phyloP scores from a whole-genome alignment of 2,113 vertebrate genomes.

The Xyrauchen texanus region DNA sequence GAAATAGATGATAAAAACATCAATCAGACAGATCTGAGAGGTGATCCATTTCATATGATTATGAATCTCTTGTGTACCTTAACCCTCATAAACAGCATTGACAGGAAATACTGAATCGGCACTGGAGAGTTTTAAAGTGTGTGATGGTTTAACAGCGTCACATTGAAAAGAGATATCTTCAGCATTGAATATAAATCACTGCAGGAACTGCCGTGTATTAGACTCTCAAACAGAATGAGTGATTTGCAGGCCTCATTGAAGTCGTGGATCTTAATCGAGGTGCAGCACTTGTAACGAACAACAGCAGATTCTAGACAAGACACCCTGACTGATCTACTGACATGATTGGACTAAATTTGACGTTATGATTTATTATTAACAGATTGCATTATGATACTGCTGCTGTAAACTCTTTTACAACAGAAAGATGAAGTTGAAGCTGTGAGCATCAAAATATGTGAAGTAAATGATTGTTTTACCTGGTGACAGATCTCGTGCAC shows the following conservation, averaged over 20 bases:
- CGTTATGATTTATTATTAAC: conserved; percentile 3
- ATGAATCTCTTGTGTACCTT: background rate
- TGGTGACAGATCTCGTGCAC: conserved; percentile 70
- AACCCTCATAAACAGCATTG: background rate
- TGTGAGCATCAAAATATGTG: background rate
- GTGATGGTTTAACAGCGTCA: background rate
- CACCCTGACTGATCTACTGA: background rate
- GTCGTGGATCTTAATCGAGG: background rate
- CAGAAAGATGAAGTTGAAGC: background rate
- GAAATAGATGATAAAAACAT: background rate
- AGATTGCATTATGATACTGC: background rate
- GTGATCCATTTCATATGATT: background rate
- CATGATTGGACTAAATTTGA: background rate
- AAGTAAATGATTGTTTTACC: conserved; percentile 65
- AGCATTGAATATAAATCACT: background rate
- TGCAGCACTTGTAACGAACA: background rate
- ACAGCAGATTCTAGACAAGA: background rate
- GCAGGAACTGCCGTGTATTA: background rate
- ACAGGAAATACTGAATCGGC: background rate
- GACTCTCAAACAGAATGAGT: background rate
- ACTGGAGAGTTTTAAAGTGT: background rate
- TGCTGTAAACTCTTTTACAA: background rate
- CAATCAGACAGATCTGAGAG: background rate
- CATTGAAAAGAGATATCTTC: too few species aligned
- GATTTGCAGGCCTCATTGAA: background rate